Conservation (phyloP, 92 coral and sea anemone species). For the Metridium senile region DNA sequence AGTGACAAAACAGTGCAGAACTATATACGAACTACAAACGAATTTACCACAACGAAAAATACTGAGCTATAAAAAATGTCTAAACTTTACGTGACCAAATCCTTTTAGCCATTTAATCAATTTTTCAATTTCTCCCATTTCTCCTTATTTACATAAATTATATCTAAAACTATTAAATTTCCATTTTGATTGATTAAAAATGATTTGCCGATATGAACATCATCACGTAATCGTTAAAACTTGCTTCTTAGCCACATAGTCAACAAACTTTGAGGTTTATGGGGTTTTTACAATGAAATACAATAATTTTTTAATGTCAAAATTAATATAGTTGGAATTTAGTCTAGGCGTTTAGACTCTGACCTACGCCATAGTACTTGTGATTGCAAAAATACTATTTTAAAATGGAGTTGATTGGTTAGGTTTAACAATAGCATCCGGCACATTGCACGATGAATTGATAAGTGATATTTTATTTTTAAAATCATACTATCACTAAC, state of each 20-base stretch:
- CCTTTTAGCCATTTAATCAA: neutral
- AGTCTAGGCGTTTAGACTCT: too few relatives aligned
- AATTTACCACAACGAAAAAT: neutral
- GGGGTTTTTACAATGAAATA: neutral
- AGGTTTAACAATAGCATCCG: neutral
- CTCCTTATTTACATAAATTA: constrained; percentile 24
- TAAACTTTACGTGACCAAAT: neutral
- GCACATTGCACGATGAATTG: neutral
- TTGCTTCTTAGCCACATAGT: neutral
- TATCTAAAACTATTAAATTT: constrained; percentile 9
- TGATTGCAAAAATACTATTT: too few relatives aligned
- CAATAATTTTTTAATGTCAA: neutral
- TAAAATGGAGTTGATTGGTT: too few relatives aligned
- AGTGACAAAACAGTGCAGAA: too few relatives aligned
- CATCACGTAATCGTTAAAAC: neutral
- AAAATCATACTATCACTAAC: too few relatives aligned
- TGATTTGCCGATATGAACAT: constrained; percentile 14
- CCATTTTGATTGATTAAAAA: constrained; percentile 26
- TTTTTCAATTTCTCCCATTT: neutral
- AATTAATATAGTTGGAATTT: neutral
- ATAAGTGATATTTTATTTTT: too few relatives aligned
- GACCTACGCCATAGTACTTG: too few relatives aligned
- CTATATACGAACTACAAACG: too few relatives aligned
- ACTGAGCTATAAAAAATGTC: neutral
- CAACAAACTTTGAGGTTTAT: neutral